Evolutionary conservation across 2,113 vertebrate species (phyloP).

Genomic region (Chiloscyllium plagiosum): DNA sequence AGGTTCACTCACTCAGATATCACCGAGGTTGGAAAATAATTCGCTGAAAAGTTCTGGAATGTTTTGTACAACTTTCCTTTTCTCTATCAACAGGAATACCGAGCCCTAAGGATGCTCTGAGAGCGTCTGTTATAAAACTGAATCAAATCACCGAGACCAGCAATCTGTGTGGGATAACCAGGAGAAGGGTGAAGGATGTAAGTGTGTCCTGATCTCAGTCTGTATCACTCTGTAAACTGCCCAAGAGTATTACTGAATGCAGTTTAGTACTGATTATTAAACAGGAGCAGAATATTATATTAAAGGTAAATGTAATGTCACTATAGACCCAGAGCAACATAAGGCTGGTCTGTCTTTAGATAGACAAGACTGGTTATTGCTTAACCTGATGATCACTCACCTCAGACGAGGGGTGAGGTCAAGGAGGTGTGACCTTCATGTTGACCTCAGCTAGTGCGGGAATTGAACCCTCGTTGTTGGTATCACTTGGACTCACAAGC

Average conservation of each 20-base stretch:
- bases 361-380: too few relatives aligned
- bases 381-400: too few relatives aligned
- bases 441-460: too few relatives aligned
- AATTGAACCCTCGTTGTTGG: too few relatives aligned
- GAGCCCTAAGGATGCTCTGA: slow-evolving; percentile 22
- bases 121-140: background rate
- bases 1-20: background rate
- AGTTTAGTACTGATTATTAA: background rate
- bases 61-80: background rate
- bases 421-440: too few relatives aligned
- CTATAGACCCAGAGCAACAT: too few relatives aligned
- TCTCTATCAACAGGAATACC: background rate
- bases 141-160: background rate
- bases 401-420: too few relatives aligned
- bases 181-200: slow-evolving; percentile 4
- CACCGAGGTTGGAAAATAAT: background rate
- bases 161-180: slow-evolving; percentile 8
- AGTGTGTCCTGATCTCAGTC: background rate
- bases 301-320: background rate
- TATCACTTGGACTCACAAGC: too few relatives aligned
- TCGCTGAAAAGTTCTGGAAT: background rate
- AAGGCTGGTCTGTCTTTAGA: too few relatives aligned
- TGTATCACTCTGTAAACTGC: background rate
- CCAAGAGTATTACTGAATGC: background rate
- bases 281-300: background rate